Evolutionary conservation across 2,888 invertebrate species (phyloP).

Genomic region (Diplazon laetatorius): DNA sequence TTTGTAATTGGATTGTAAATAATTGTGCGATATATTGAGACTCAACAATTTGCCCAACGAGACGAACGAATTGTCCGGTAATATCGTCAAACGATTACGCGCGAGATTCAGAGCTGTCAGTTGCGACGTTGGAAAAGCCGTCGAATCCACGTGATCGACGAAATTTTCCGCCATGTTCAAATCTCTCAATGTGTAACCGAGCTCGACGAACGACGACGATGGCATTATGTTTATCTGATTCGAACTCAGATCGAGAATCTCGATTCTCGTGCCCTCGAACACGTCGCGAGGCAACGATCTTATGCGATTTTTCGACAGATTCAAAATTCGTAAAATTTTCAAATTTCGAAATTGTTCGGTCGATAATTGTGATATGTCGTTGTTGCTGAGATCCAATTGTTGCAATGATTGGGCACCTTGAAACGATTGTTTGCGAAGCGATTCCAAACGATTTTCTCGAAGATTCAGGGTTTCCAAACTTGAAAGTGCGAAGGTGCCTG

Average conservation of each 20-base stretch:
- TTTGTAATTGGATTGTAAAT: conserved; percentile 89
- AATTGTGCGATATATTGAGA: conserved; percentile 91
- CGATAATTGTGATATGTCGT: conserved; percentile 89
- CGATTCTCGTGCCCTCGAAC: conserved; percentile 91
- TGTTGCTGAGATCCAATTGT: conserved; percentile 90
- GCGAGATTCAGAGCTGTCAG: conserved; percentile 90
- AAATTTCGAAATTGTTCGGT: conserved; percentile 92
- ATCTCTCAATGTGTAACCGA: conserved; percentile 90
- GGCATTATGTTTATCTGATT: conserved; percentile 93
- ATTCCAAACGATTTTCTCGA: conserved; percentile 89
- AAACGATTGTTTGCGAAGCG: conserved; percentile 90
- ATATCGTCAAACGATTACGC: conserved; percentile 91
- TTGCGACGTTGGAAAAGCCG: conserved; percentile 92
- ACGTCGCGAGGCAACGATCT: conserved; percentile 90
- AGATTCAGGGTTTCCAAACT: conserved; percentile 89
- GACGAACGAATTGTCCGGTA: conserved; percentile 95
- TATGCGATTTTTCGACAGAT: conserved; percentile 89
- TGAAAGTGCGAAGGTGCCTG: conserved; percentile 87
- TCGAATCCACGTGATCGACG: conserved; percentile 93
- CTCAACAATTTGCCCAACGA: conserved; percentile 90
- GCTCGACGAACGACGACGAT: conserved; percentile 89
- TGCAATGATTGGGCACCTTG: conserved; percentile 89
- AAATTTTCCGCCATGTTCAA: conserved; percentile 91
- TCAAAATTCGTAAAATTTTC: conserved; percentile 88
- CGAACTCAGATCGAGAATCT: conserved; percentile 90